phyloP scores from a whole-genome alignment of 2,888 invertebrate species.

The Tipula vernalis region DNA sequence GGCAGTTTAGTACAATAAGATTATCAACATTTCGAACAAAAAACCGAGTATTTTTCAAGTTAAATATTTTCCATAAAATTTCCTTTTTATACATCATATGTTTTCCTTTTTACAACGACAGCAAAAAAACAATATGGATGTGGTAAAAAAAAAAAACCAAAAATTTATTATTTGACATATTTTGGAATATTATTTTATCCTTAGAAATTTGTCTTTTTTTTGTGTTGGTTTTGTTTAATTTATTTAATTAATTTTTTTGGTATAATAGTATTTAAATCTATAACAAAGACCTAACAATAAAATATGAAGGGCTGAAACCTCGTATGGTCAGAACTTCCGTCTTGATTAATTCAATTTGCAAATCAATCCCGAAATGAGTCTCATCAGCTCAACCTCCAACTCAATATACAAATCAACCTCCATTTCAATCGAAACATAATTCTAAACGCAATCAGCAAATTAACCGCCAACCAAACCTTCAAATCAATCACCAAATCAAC shows the following conservation, averaged over 20 bases:
- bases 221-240: neutral
- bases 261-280: neutral
- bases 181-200: neutral
- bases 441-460: too few species aligned
- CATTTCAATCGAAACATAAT: too few species aligned
- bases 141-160: neutral
- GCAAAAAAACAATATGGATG: neutral
- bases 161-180: neutral
- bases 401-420: too few species aligned
- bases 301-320: too few species aligned
- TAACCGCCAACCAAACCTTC: too few species aligned
- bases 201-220: neutral
- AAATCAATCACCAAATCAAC: too few species aligned
- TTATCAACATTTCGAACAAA: neutral
- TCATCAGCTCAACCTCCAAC: too few species aligned
- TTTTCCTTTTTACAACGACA: neutral
- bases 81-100: neutral
- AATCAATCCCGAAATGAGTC: too few species aligned
- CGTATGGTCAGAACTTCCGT: too few species aligned
- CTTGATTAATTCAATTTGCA: too few species aligned
- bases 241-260: neutral
- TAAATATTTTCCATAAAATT: neutral
- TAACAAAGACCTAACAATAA: too few species aligned
- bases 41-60: neutral
- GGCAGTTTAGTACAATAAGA: neutral